These are phyloP conservation scores for Drosophila asahinai DNA, from an alignment of 1,140 invertebrate species.

Conservation along the genomic window DNA sequence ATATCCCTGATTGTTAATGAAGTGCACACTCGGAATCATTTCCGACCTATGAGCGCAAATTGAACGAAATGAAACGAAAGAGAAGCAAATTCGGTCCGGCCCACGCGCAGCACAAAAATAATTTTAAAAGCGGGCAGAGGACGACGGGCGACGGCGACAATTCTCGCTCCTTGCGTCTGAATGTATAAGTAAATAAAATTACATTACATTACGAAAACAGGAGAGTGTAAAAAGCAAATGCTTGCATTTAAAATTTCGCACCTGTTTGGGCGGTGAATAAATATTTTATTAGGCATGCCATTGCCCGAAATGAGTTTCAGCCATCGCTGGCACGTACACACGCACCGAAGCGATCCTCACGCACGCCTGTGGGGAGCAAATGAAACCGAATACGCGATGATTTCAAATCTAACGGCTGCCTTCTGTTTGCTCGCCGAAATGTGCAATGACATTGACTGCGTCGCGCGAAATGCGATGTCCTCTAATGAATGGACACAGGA, in stretches of 20 bases:
- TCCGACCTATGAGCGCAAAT: constrained; percentile 42
- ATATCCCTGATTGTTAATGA: constrained; percentile 59
- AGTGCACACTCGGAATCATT: constrained; percentile 39
- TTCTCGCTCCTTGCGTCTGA: constrained; percentile 31
- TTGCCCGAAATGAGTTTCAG: constrained; percentile 55
- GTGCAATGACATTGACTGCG: constrained; percentile 49
- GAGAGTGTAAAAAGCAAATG: constrained; percentile 54
- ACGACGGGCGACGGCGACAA: constrained; percentile 11
- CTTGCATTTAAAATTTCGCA: constrained; percentile 68
- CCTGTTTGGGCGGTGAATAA: constrained; percentile 64
- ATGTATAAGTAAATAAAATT: constrained; percentile 68
- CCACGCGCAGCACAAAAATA: constrained; percentile 10
- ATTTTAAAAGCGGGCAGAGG: constrained; percentile 14
- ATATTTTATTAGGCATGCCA: constrained; percentile 66
- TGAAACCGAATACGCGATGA: constrained; percentile 65
- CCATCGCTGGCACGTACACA: constrained; percentile 22
- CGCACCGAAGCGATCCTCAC: constrained; percentile 14
- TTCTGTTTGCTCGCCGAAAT: constrained; percentile 39
- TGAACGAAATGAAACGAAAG: constrained; percentile 44
- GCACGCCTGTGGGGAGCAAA: constrained; percentile 37
- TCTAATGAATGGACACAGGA: constrained; percentile 66
- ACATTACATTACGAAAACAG: constrained; percentile 53
- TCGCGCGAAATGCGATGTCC: constrained; percentile 54
- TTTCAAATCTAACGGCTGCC: constrained; percentile 42
- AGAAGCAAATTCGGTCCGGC: constrained; percentile 28